phyloP scores from a whole-genome alignment of 1,140 invertebrate genomes.

The Caerostris darwini region DNA sequence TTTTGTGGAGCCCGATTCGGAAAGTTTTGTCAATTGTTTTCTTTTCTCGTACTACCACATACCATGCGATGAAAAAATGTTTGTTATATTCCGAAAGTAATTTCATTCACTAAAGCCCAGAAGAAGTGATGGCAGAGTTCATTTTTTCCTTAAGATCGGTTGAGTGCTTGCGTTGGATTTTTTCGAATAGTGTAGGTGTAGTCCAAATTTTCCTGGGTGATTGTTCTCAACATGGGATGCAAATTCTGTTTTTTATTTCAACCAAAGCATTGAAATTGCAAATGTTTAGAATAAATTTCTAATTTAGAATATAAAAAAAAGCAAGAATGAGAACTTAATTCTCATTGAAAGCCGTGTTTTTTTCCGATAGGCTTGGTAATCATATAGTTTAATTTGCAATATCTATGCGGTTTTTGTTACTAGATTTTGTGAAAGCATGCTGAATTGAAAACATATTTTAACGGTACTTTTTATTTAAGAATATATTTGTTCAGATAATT shows the following conservation, averaged over 20 bases:
- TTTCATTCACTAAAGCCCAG: conserved; percentile 28
- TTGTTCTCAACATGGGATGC: neutral
- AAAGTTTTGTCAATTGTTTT: neutral
- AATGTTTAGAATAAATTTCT: too few relatives aligned
- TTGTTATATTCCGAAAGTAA: neutral
- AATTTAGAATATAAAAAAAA: too few relatives aligned
- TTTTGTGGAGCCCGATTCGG: neutral
- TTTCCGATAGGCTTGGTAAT: too few relatives aligned
- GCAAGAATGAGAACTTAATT: too few relatives aligned
- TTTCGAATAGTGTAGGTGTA: neutral
- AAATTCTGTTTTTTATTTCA: neutral
- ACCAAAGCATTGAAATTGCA: too few relatives aligned
- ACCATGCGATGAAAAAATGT: neutral
- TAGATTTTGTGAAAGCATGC: too few relatives aligned
- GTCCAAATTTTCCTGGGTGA: neutral
- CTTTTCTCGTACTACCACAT: neutral
- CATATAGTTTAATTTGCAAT: too few relatives aligned
- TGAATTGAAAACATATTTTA: too few relatives aligned
- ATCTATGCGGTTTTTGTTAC: too few relatives aligned
- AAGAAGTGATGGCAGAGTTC: neutral
- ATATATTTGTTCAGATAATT: too few relatives aligned
- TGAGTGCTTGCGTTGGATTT: conserved; percentile 2
- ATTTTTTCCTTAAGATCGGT: neutral
- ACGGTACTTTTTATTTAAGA: too few relatives aligned
- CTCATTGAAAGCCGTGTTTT: too few relatives aligned